Base-by-base conservation (phyloP, 1,140 invertebrate species). In the Palaemon carinicauda region DNA sequence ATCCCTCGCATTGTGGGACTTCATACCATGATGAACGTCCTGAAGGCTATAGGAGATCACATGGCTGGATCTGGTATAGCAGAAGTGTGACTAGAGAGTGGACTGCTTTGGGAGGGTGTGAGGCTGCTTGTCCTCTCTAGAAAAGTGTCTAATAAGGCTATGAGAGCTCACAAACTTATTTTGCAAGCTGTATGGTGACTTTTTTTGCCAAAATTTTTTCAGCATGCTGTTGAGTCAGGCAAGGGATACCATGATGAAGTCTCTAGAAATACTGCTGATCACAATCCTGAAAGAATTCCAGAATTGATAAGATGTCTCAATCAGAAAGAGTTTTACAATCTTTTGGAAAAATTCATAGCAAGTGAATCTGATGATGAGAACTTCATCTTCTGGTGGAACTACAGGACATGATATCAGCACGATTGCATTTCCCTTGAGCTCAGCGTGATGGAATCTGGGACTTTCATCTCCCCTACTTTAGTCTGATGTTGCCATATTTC, bases 1-100 rank as follows among this genome's bases (percentile, higher is more conserved):
- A 81, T 81, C 15, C 19, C 56, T 81, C 80, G 80, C 19, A 54
- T 81, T 69, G 80, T 54, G 9, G 80, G 80, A 15, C 80, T 81
- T 50, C 80, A 81, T 31, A 81, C 19, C 24, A 1, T 54, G 5
- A 65, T 81, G 80, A 71, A 65, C 65, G 65, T 81, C 54, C 65
- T 81, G 24, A 79, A 77, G 31, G 33, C 27, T 17, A 41, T 77
- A 2, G 74, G 74, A 19, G 24, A 77, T 19, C 74, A 80, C 53
- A 80, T 65, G 78, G 17, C 1, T 56, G 17, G n/a, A 12, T 81
- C 80, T 33, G 80, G 53, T 19, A 12, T 81, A 81, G 80, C 60
- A 27, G 60, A 81, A n/a, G 80, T 71, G 2, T 81, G 54, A 54
- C 1, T 65, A 10, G 80, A 81, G 33, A 69, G 80, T 81, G 80